phyloP scores from a whole-genome alignment of 2,113 vertebrate species.

The Physeter macrocephalus region DNA sequence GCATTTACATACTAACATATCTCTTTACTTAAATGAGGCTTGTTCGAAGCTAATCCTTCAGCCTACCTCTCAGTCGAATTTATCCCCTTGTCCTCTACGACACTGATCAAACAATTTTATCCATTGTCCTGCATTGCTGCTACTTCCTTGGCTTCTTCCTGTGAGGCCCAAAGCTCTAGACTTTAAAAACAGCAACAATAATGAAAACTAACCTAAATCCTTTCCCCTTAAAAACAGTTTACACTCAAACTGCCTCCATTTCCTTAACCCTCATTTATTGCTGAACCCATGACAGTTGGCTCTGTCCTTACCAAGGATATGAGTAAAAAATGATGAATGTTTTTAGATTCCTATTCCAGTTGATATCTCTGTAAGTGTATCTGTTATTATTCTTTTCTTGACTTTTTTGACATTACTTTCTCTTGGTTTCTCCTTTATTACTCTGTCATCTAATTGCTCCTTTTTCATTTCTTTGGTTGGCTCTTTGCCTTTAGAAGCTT shows the following conservation, averaged over 20 bases:
- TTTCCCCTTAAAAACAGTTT: background rate
- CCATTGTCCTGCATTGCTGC: background rate
- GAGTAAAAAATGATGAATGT: background rate
- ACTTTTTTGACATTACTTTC: background rate
- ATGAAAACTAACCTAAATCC: background rate
- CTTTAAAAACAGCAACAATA: background rate
- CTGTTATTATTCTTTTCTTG: background rate
- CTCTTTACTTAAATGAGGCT: background rate
- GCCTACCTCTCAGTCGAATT: background rate
- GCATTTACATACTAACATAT: background rate
- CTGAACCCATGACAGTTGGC: background rate
- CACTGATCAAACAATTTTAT: background rate
- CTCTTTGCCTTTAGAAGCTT: background rate
- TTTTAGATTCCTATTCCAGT: background rate
- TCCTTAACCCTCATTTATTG: background rate
- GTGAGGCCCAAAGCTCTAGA: background rate
- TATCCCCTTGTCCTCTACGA: background rate
- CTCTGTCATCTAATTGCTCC: background rate
- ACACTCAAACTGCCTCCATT: background rate
- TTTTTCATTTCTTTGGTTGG: constrained; percentile 6
- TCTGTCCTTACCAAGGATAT: background rate
- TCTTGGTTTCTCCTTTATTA: background rate
- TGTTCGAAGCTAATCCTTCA: background rate
- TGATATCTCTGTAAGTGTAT: background rate
- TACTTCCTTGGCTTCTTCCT: background rate